Evolutionary conservation across 2,113 vertebrate species (phyloP).

Genomic region (Sisor rabdophorus): DNA sequence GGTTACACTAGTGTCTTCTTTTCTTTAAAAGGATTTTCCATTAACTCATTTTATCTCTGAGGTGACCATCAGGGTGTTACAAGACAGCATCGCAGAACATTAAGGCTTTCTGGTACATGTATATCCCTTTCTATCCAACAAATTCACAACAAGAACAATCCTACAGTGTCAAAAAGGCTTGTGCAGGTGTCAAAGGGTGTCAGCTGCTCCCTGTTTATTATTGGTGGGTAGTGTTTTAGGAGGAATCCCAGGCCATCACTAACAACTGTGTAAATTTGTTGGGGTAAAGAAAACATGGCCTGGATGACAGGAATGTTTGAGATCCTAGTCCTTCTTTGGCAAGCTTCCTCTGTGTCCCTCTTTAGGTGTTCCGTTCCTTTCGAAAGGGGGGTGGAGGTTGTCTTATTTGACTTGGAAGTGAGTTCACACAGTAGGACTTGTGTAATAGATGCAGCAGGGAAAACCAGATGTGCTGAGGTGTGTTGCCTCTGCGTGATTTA

Average conservation of each 20-base stretch:
- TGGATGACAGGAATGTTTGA: slow-evolving; percentile 62
- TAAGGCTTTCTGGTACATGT: slow-evolving; percentile 36
- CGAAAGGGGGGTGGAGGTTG: slow-evolving; percentile 38
- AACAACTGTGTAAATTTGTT: slow-evolving; percentile 79
- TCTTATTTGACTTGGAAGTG: slow-evolving; percentile 78
- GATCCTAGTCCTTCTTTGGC: slow-evolving; percentile 68
- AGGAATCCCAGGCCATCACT: slow-evolving; percentile 73
- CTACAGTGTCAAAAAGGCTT: slow-evolving; percentile 66
- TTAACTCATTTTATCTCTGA: slow-evolving; percentile 41
- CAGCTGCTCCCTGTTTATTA: slow-evolving; percentile 79
- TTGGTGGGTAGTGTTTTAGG: slow-evolving; percentile 69
- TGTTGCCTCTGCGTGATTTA: slow-evolving; percentile 52
- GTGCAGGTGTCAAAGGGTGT: slow-evolving; percentile 80
- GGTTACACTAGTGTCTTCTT: slow-evolving; percentile 21
- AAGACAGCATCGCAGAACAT: slow-evolving; percentile 11
- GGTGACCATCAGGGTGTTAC: slow-evolving; percentile 33
- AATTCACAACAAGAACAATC: slow-evolving; percentile 69
- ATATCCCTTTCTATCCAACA: slow-evolving; percentile 9
- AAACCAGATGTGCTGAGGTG: slow-evolving; percentile 68
- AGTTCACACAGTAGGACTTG: slow-evolving; percentile 67
- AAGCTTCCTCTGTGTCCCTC: slow-evolving; percentile 56
- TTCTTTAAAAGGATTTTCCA: slow-evolving; percentile 42
- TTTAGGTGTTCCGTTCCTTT: slow-evolving; percentile 71
- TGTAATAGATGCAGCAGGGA: slow-evolving; percentile 57
- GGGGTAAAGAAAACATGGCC: slow-evolving; percentile 82